A percentile compares a stretch with the other conserved stretches of the same genome.
Conservation (phyloP, 2,113 vertebrate genomes). For the Fulmarus glacialis region DNA sequence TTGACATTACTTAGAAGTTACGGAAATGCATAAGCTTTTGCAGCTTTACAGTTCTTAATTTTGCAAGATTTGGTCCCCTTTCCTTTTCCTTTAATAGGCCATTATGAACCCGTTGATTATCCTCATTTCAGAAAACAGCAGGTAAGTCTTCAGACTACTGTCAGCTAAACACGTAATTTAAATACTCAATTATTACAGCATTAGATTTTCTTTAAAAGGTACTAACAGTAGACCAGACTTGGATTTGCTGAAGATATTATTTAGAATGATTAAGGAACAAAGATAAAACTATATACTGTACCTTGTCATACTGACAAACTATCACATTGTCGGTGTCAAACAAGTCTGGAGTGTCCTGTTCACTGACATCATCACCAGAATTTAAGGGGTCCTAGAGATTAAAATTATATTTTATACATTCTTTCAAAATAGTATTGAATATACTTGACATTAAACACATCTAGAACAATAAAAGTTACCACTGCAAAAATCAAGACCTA, state of each 20-base stretch:
- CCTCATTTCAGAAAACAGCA: not conserved
- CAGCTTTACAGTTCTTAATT: not conserved
- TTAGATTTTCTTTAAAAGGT: not conserved
- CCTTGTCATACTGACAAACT: conserved; percentile 98
- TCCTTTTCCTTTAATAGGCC: not conserved
- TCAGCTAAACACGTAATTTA: not conserved
- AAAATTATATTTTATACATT: not conserved
- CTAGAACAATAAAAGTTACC: not conserved
- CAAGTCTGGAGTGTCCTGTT: conserved; percentile 93
- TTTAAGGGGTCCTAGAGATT: conserved; percentile 90
- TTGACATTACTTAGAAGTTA: not conserved
- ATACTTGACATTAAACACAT: not conserved
- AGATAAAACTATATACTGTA: conserved; percentile 62
- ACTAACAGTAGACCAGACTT: not conserved
- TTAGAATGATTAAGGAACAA: not conserved
- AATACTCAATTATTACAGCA: not conserved
- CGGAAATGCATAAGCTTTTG: not conserved
- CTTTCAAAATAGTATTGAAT: not conserved
- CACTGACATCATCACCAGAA: conserved; percentile 94
- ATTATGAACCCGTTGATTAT: not conserved
- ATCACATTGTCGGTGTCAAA: conserved; percentile 97
- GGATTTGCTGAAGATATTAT: not conserved
- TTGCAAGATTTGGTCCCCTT: not conserved
- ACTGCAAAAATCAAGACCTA: not conserved
- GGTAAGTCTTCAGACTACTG: not conserved